A percentile compares a stretch with the other conserved stretches of the same genome.
These are phyloP conservation scores for Diplodus sargus DNA, from an alignment of 2,797 vertebrate genomes.

Conservation along the genomic window DNA sequence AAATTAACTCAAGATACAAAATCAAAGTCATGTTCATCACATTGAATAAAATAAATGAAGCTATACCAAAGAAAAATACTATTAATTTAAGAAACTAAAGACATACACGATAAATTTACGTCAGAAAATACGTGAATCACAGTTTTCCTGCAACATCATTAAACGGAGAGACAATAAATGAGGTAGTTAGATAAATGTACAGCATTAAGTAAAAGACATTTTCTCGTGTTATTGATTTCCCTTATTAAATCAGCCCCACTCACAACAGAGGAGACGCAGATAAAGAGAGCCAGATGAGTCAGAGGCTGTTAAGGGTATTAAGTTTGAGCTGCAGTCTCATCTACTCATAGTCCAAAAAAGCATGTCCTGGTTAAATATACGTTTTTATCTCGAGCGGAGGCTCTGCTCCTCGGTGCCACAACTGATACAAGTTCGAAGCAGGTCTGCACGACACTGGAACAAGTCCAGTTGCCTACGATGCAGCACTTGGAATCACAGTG, in stretches of 20 bases:
- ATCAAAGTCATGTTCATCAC: background rate
- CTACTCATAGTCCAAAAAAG: background rate
- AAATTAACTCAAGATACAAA: background rate
- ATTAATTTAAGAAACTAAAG: background rate
- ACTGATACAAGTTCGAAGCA: no score
- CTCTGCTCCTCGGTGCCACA: background rate
- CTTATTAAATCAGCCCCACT: slow-evolving; percentile 32
- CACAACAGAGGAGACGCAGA: background rate
- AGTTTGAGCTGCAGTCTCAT: background rate
- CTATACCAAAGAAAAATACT: background rate
- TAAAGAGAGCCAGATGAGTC: slow-evolving; percentile 18
- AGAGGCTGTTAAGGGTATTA: slow-evolving; percentile 32
- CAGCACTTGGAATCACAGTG: background rate
- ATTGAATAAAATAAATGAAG: background rate
- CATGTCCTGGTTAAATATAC: slow-evolving; percentile 26
- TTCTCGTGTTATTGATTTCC: slow-evolving; percentile 43
- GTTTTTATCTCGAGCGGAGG: slow-evolving; percentile 24
- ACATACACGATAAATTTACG: background rate
- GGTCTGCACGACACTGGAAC: no score
- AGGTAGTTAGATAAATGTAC: background rate
- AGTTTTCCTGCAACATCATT: background rate
- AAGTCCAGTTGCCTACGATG: no score
- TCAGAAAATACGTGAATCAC: background rate
- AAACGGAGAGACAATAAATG: background rate
- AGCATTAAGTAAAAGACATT: slow-evolving; percentile 33